Base-by-base conservation (phyloP, 1,140 invertebrate genomes). In the Cylas formicarius region DNA sequence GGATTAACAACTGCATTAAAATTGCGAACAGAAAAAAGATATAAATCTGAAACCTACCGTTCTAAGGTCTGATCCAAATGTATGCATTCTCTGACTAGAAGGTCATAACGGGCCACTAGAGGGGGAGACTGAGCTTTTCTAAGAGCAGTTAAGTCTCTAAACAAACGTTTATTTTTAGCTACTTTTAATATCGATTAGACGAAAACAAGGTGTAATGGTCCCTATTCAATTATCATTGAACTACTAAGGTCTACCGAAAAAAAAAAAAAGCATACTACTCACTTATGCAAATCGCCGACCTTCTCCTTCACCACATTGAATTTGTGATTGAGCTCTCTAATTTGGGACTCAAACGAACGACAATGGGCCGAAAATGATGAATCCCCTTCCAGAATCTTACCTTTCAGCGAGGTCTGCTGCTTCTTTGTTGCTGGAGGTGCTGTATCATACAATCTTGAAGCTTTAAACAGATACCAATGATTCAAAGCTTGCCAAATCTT, bases 341-440 rank as follows among this genome's bases (percentile, higher is more conserved):
- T 67, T 50, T 80, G 77, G 9, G 70, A 69, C 48, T 79, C 78
- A 56, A 81, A 81, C 8, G 72, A 72, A 20, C 75, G 67, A 54
- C 80, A 82, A 56, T 82, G 80, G 43, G 74, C 75, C 3, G 76
- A 72, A 56, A 83, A 82, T 7, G 76, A 75, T 1, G 75, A 77
- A 16, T 75, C 71, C 7, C 70, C 71, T 28, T 72, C 68, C 5
- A 71, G 37, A 13, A 66, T 27, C 58, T 72, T 74, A 22, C 60
- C 60, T 53, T 69, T 69, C 23, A 68, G 50, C 16, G 58, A 53
- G 6, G 57, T 61, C 42, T 69, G 67, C 50, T 70, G 69, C 50
- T 69, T 67, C 60, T 65, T 67, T 34, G 61, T 67, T n/a, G 63
- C 59, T 9, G 65, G 60, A n/a, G 62, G 60, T 2, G 56, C 61